phyloP scores from a whole-genome alignment of 2,888 invertebrate genomes.

The Leptopterna dolabrata region DNA sequence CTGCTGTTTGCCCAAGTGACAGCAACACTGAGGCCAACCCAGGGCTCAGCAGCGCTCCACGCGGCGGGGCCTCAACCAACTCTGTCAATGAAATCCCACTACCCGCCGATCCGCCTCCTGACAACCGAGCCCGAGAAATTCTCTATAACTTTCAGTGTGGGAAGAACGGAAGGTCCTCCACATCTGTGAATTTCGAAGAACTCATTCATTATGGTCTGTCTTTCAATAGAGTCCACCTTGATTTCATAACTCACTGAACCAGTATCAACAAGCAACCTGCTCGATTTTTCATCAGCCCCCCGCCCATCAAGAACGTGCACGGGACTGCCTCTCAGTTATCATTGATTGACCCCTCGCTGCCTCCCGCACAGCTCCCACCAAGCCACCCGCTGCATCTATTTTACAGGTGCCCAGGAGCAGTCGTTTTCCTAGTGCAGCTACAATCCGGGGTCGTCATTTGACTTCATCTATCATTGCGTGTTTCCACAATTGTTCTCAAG shows the following conservation, averaged over 20 bases:
- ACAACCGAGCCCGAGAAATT: slow-evolving; percentile 9
- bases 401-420: slow-evolving; percentile 44
- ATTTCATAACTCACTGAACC: not conserved
- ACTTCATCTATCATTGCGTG: not conserved
- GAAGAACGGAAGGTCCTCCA: not conserved
- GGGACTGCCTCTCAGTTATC: slow-evolving; percentile 27
- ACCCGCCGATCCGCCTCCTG: not conserved
- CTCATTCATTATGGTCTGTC: not conserved
- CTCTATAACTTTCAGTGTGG: not conserved
- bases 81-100: slow-evolving; percentile 58
- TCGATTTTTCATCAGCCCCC: not conserved
- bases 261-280: not conserved
- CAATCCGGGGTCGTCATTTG: not conserved
- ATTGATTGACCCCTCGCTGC: slow-evolving; percentile 40
- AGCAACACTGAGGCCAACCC: slow-evolving; percentile 45
- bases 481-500: not conserved
- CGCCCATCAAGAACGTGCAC: slow-evolving; percentile 1
- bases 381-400: slow-evolving; percentile 37
- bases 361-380: slow-evolving; percentile 5
- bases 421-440: slow-evolving; percentile 18
- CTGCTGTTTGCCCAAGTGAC: slow-evolving; percentile 49
- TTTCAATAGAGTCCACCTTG: not conserved
- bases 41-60: slow-evolving; percentile 41
- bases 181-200: not conserved
- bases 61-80: slow-evolving; percentile 38